These are phyloP conservation scores for Plestiodon gilberti DNA, from an alignment of 2,113 vertebrate species.

Conservation along the genomic window DNA sequence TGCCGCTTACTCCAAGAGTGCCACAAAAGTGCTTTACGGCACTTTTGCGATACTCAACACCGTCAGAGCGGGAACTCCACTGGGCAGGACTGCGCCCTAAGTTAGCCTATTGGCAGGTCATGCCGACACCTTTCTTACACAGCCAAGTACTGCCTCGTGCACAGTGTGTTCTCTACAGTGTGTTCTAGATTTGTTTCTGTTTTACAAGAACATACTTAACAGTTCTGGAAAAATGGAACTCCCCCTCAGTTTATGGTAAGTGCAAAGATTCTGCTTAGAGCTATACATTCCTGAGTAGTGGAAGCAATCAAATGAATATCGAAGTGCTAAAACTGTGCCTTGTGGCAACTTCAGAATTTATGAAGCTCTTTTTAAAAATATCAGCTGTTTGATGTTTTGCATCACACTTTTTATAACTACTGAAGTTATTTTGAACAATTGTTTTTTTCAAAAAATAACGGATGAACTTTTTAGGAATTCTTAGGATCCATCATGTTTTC, in stretches of 20 bases:
- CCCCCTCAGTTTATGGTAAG: constrained; percentile 5
- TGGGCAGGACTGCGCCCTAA: no score
- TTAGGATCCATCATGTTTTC: not conserved
- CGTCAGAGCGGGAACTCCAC: no score
- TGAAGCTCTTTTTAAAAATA: not conserved
- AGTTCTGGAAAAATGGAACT: not conserved
- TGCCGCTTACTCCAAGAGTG: no score
- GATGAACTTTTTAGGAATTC: constrained; percentile 26
- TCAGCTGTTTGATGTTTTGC: not conserved
- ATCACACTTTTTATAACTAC: not conserved
- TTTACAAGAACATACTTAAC: not conserved
- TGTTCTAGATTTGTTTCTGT: constrained; percentile 48
- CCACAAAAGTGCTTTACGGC: no score
- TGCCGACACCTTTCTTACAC: constrained; percentile 31
- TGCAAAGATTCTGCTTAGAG: constrained; percentile 44
- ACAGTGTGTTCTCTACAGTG: constrained; percentile 46
- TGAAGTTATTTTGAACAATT: not conserved
- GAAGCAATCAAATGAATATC: not conserved
- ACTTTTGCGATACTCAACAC: no score
- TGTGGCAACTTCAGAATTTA: not conserved
- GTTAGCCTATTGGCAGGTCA: constrained; percentile 12
- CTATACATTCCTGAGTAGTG: constrained; percentile 12
- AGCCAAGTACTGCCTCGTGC: constrained; percentile 1
- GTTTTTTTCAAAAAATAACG: accelerated
- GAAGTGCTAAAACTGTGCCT: not conserved